Percentiles rank a stretch among this genome's conserved stretches.
Conservation (phyloP, 2,888 invertebrate species). For the Aphidius colemani region DNA sequence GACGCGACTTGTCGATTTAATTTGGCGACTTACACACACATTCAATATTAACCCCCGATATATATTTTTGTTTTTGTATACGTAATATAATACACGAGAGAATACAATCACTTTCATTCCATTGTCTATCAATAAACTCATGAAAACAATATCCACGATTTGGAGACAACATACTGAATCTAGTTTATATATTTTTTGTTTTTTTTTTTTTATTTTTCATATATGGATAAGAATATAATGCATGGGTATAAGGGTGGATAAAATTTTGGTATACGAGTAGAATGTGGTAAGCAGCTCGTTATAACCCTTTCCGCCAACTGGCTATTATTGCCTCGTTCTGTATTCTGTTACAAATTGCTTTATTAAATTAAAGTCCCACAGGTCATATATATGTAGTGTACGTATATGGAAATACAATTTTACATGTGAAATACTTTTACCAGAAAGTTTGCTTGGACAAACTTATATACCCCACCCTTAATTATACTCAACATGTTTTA, state of each 20-base stretch:
- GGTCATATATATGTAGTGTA: conserved; percentile 42
- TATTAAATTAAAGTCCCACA: conserved; percentile 60
- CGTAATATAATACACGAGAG: no score
- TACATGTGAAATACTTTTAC: conserved; percentile 5
- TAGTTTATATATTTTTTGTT: no score
- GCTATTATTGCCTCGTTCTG: conserved; percentile 61
- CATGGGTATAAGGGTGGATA: no score
- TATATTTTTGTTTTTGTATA: no score
- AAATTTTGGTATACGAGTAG: conserved; percentile 16
- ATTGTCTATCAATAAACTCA: no score
- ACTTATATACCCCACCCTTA: conserved; percentile 3
- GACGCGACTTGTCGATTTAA: conserved; percentile 23
- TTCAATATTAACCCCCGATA: conserved; percentile 18
- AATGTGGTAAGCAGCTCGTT: conserved; percentile 61
- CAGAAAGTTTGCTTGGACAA: conserved; percentile 22
- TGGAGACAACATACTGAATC: no score
- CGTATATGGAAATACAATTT: no score
- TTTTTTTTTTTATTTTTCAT: no score
- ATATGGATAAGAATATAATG: no score
- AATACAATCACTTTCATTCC: no score
- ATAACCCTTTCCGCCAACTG: conserved; percentile 58
- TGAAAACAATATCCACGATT: no score
- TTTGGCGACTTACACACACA: conserved; percentile 13
- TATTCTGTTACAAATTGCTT: conserved; percentile 62
- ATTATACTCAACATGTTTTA: conserved; percentile 17